phyloP scores from a whole-genome alignment of 2,888 invertebrate genomes.

The Noctua janthina region DNA sequence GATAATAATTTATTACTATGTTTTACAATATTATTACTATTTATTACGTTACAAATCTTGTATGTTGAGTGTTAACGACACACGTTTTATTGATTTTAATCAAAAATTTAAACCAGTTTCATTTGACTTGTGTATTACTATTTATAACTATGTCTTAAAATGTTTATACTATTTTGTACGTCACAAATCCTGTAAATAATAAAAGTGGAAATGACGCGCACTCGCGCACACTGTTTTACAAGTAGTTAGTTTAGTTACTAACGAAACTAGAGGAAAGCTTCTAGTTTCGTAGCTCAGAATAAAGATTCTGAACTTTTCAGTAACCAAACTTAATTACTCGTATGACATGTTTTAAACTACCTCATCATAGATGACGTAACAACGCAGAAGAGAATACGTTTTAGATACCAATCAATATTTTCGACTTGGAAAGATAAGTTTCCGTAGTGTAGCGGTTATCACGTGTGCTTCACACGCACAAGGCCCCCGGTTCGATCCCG shows the following conservation, averaged over 20 bases:
- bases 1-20: not conserved
- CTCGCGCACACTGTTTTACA: not conserved
- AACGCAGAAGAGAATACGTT: not conserved
- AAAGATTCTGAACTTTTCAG: not conserved
- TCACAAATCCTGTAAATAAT: not conserved
- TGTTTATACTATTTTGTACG: not conserved
- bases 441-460: slow-evolving; percentile 95
- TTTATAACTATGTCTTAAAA: too few relatives aligned
- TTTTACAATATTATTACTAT: not conserved
- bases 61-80: too few relatives aligned
- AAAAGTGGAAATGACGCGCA: not conserved
- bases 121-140: too few relatives aligned
- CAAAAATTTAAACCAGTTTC: too few relatives aligned
- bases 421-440: slow-evolving; percentile 74
- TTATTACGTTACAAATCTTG: not conserved
- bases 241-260: too few relatives aligned
- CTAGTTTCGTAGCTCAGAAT: too few relatives aligned
- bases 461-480: slow-evolving; percentile 95
- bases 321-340: not conserved
- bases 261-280: too few relatives aligned
- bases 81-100: too few relatives aligned
- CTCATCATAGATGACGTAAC: not conserved
- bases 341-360: too few relatives aligned
- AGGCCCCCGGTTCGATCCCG: slow-evolving; percentile 93
- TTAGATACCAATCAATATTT: accelerated